These are phyloP conservation scores for Aratinga solstitialis DNA, from an alignment of 2,797 vertebrate genomes.

Conservation along the genomic window DNA sequence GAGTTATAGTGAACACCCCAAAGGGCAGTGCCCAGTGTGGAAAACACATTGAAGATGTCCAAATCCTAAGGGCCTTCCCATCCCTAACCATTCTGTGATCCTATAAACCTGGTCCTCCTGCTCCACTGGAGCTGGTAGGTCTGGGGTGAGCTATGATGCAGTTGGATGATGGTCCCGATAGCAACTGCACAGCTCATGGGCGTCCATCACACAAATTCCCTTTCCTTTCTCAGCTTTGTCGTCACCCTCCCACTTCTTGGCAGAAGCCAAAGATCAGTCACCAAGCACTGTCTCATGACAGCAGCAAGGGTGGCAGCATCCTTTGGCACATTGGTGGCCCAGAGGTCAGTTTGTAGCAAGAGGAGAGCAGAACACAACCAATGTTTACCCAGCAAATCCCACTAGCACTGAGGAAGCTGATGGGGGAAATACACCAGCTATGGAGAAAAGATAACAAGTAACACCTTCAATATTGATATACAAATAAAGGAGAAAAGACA, in stretches of 20 bases:
- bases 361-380: not conserved
- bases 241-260: not conserved
- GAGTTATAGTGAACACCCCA: not conserved
- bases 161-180: too few relatives aligned
- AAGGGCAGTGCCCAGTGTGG: not conserved
- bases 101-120: not conserved
- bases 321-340: rapidly evolving
- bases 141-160: not conserved
- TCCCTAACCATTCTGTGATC: not conserved
- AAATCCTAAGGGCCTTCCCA: not conserved
- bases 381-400: not conserved
- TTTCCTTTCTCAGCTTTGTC: not conserved
- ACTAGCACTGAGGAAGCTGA: not conserved
- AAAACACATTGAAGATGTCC: not conserved
- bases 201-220: not conserved
- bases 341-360: not conserved
- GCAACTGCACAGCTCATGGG: rapidly evolving
- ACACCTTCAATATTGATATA: not conserved
- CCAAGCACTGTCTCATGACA: rapidly evolving
- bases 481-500: not conserved
- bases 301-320: not conserved
- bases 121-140: not conserved
- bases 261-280: not conserved
- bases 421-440: not conserved
- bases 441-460: not conserved